A percentile compares a stretch with the other conserved stretches of the same genome.
Evolutionary conservation across 2,888 invertebrate genomes (phyloP).

Genomic region (Ryuthela nishihirai): DNA sequence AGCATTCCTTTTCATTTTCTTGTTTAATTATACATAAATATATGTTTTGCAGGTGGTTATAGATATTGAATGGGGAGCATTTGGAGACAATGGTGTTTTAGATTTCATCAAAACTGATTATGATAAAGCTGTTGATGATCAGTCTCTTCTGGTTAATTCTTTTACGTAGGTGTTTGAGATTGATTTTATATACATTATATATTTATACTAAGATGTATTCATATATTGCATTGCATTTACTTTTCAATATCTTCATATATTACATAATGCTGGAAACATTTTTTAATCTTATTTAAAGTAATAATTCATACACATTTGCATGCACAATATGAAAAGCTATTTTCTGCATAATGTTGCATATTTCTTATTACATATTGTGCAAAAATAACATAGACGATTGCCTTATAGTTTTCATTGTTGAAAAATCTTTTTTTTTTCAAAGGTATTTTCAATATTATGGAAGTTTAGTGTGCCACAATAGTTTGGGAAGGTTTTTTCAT

Average conservation of each 20-base stretch:
- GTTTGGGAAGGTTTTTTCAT: too few relatives aligned
- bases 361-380: too few relatives aligned
- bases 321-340: too few relatives aligned
- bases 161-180: constrained; percentile 62
- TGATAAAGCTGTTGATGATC: constrained; percentile 66
- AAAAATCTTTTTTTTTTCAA: too few relatives aligned
- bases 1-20: neutral
- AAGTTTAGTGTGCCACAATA: too few relatives aligned
- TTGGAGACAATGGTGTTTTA: constrained; percentile 75
- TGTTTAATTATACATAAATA: neutral
- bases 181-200: neutral
- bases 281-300: neutral
- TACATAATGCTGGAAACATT: neutral
- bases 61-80: constrained; percentile 78
- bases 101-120: constrained; percentile 70
- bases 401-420: too few relatives aligned
- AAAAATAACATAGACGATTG: too few relatives aligned
- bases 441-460: too few relatives aligned
- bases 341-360: too few relatives aligned
- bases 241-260: neutral
- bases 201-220: neutral
- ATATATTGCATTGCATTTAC: neutral
- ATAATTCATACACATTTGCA: too few relatives aligned
- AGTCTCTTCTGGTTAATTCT: constrained; percentile 65
- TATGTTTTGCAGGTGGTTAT: constrained; percentile 59